Percentiles rank a stretch among this genome's conserved stretches.
Evolutionary conservation across 1,140 invertebrate species (phyloP).

Genomic region (Calliphora vicina): DNA sequence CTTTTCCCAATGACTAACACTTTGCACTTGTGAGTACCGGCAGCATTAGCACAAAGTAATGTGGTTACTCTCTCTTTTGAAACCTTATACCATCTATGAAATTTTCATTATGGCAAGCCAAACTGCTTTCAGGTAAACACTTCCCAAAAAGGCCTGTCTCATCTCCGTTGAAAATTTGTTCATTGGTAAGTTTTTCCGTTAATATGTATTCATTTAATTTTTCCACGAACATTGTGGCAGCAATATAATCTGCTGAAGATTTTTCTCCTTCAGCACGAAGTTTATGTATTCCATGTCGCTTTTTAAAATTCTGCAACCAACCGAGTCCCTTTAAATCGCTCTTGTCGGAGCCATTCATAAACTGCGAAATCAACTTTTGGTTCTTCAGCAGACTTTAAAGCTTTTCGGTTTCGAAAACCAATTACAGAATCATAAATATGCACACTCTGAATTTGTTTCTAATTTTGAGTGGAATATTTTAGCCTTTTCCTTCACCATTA

Average conservation of each 20-base stretch:
- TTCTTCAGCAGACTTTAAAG: neutral
- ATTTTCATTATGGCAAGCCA: no score
- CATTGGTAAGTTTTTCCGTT: neutral
- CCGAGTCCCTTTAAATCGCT: neutral
- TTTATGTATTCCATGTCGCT: neutral
- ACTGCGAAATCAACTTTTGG: neutral
- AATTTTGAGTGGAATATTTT: neutral
- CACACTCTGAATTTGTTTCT: neutral
- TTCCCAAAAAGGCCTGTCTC: neutral
- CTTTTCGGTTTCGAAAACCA: constrained; percentile 18
- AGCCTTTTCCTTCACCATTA: neutral
- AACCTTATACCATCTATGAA: no score
- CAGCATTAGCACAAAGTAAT: no score
- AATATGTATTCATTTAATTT: neutral
- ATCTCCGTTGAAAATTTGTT: neutral
- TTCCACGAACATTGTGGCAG: neutral
- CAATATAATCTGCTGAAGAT: neutral
- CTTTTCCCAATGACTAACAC: neutral
- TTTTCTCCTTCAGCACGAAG: neutral
- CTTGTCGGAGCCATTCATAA: neutral
- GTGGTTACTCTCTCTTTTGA: no score
- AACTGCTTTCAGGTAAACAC: neutral
- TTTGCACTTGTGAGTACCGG: neutral
- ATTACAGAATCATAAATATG: neutral
- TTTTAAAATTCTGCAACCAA: neutral